Percentiles rank a stretch among this genome's conserved stretches.
phyloP scores from a whole-genome alignment of 2,113 vertebrate genomes.

The Hyperopisus bebe region DNA sequence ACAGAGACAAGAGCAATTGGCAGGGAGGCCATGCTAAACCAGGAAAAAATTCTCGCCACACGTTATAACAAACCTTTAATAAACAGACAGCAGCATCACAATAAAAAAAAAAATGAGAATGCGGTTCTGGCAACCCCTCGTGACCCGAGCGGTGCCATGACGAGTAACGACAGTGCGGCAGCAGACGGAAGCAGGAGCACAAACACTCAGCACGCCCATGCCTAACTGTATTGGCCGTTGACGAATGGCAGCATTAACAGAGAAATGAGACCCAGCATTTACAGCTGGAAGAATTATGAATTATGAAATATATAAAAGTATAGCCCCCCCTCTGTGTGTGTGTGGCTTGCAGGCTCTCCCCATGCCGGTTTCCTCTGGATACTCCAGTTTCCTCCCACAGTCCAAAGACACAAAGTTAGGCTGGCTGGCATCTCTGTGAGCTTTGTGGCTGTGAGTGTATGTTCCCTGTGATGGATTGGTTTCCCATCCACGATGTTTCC shows the following conservation, averaged over 20 bases:
- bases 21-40: neutral
- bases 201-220: neutral
- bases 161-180: constrained; percentile 40
- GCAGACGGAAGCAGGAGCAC: neutral
- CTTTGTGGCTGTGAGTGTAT: neutral
- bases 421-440: neutral
- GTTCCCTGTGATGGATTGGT: neutral
- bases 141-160: constrained; percentile 47
- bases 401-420: neutral
- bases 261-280: neutral
- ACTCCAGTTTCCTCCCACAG: neutral
- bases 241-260: neutral
- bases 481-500: neutral
- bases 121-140: constrained; percentile 40
- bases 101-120: constrained; percentile 38
- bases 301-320: neutral
- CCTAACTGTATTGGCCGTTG: neutral
- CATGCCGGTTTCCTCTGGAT: neutral
- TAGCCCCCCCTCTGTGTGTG: neutral
- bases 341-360: neutral
- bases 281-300: neutral
- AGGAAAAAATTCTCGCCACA: constrained; percentile 22
- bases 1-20: neutral
- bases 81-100: constrained; percentile 64
- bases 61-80: constrained; percentile 55